Percentiles rank a stretch among this genome's conserved stretches.
Evolutionary conservation across 2,797 vertebrate genomes (phyloP).

Genomic region (Lacerta bilineata): DNA sequence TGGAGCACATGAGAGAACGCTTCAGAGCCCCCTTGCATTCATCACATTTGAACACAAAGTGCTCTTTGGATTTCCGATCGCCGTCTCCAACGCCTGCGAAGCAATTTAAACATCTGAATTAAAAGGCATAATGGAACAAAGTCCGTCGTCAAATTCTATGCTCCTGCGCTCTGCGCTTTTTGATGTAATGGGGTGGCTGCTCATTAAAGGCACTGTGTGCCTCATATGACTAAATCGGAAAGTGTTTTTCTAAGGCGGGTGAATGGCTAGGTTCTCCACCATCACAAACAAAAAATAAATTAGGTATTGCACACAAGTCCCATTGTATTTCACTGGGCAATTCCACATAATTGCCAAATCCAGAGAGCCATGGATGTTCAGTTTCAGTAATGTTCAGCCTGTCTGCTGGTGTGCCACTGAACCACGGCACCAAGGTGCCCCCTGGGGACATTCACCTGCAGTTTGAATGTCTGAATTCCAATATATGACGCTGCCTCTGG

Average conservation of each 20-base stretch:
- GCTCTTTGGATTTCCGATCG: not conserved
- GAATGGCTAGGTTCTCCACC: not conserved
- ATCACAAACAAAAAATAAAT: too few relatives aligned
- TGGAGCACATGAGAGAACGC: not conserved
- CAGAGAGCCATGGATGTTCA: not conserved
- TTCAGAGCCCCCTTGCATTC: not conserved
- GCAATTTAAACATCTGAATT: constrained; percentile 11
- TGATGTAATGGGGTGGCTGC: not conserved
- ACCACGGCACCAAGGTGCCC: not conserved
- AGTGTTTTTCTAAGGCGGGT: not conserved
- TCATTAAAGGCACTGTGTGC: not conserved
- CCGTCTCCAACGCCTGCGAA: not conserved
- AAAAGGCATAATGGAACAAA: constrained; percentile 5
- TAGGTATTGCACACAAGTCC: not conserved
- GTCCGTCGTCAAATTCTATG: not conserved
- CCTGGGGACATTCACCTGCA: too few relatives aligned
- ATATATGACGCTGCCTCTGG: too few relatives aligned
- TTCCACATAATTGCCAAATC: not conserved
- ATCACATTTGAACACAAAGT: not conserved
- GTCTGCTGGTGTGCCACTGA: not conserved
- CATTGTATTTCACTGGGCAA: not conserved
- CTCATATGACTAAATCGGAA: not conserved
- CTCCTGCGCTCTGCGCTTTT: not conserved
- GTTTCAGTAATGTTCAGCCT: too few relatives aligned
- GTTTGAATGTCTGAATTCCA: too few relatives aligned